Conservation (phyloP, 2,888 invertebrate species). For the Agonopterix heracliana region DNA sequence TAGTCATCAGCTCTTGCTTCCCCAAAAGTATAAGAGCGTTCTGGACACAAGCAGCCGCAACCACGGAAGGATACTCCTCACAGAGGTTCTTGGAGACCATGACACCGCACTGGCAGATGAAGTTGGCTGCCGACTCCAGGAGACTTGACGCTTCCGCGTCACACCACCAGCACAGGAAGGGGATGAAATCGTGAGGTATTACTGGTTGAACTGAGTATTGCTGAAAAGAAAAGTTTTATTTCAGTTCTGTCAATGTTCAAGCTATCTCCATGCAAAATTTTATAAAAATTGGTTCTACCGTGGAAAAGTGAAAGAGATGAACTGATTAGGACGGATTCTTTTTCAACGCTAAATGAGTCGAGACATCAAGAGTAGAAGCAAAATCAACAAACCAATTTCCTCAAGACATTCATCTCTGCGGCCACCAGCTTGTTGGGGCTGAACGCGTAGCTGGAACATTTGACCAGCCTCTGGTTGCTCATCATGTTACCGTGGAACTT, state of each 20-base stretch:
- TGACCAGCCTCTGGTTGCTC: neutral
- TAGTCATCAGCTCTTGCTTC: neutral
- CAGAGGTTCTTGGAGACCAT: neutral
- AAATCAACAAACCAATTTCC: neutral
- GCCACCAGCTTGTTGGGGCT: neutral
- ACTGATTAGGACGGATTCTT: too few relatives aligned
- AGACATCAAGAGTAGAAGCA: too few relatives aligned
- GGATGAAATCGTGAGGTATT: conserved; percentile 50
- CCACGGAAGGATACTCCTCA: neutral
- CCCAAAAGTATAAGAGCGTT: neutral
- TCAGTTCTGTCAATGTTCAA: neutral
- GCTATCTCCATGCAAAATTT: too few relatives aligned
- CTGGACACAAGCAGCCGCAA: neutral
- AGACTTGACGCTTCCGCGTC: conserved; percentile 32
- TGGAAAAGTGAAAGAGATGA: too few relatives aligned
- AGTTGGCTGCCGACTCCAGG: conserved; percentile 27
- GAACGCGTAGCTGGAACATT: neutral
- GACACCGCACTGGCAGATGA: neutral
- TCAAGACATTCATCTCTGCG: neutral
- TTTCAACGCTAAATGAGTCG: too few relatives aligned
- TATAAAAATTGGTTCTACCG: too few relatives aligned
- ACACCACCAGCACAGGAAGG: conserved; percentile 51
- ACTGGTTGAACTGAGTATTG: conserved; percentile 48
- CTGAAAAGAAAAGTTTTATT: conserved; percentile 23
- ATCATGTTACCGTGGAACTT: conserved; percentile 37